Base-by-base conservation (phyloP, 2,888 invertebrate species). In the Platypus cylindrus region DNA sequence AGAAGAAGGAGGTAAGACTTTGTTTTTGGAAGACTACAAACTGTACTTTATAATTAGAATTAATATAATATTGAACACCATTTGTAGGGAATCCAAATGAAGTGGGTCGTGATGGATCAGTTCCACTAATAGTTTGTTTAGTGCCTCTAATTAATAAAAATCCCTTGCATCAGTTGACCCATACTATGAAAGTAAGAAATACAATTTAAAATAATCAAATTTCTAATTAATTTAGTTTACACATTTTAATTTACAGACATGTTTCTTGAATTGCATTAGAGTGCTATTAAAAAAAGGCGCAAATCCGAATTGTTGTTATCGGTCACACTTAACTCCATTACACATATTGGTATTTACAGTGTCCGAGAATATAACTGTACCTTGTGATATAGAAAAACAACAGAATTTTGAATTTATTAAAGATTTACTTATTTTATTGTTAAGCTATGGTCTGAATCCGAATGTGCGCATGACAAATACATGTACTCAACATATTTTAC, bases 111-210 rank as follows among this genome's bases (percentile, higher is more conserved):
- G 78, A 78, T 58, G 78, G 78, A 13, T 75, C 75, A 23, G 76
- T 76, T 31, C 78, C 82, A 8, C 69, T 82, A 36, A 78, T 80
- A 73, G 75, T 81, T 17, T 72, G 80, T 49, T 62, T 82, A 36
- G 78, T 80, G 36, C 78, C 79, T 27, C 60, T 81, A 18, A 76
- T 81, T 37, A 79, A 80, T 55, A 79, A 79, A 52, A 78, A 79
- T 59, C 75, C 78, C 30, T 56, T 77, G 30, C 76, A 78, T 55
- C 73, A 76, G 55, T 76, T 77, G 51, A 77, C 77, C 3, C 78
- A 78, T 56, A 74, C 70, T 44, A 78, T 77, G 75, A 78, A 78
- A 67, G 77, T 74, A 41, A 32, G 5, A 29, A 16, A 15, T 14
- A 29, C 9, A 13, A 20, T 20, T 9, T 20, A 20, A 20, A 20